Percentiles rank a stretch among this genome's conserved stretches.
These are phyloP conservation scores for Platichthys stellatus DNA, from an alignment of 2,113 vertebrate species.

Conservation along the genomic window DNA sequence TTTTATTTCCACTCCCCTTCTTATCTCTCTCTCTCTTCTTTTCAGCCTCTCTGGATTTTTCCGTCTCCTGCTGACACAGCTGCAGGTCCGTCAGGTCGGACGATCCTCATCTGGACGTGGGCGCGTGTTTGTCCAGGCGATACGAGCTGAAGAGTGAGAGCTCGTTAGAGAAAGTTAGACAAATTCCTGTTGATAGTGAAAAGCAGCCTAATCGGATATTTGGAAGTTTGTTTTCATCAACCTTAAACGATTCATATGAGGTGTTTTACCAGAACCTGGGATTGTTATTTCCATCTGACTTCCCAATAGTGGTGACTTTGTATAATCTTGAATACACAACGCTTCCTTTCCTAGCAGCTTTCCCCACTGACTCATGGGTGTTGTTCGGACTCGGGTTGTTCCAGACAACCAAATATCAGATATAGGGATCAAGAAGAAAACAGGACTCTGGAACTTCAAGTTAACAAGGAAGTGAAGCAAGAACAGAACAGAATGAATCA, in stretches of 20 bases:
- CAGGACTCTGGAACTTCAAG: neutral
- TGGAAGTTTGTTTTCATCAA: neutral
- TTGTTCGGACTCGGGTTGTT: slow-evolving; percentile 36
- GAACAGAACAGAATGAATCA: slow-evolving; percentile 22
- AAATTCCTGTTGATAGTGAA: slow-evolving; percentile 21
- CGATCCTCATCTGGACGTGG: slow-evolving; percentile 42
- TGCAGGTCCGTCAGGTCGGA: slow-evolving; percentile 43
- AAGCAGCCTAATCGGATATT: slow-evolving; percentile 1
- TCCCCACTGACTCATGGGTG: slow-evolving; percentile 44
- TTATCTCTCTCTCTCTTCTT: slow-evolving; percentile 50
- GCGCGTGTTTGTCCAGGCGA: slow-evolving; percentile 58
- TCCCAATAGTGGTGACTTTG: slow-evolving; percentile 1
- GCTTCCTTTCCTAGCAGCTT: neutral
- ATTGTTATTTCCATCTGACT: slow-evolving; percentile 2
- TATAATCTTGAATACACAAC: too few species aligned
- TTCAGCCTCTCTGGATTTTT: slow-evolving; percentile 25
- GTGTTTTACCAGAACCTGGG: neutral
- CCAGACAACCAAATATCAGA: neutral
- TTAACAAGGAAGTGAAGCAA: slow-evolving; percentile 34
- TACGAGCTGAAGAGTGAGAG: neutral
- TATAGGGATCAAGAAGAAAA: slow-evolving; percentile 34
- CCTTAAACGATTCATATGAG: neutral
- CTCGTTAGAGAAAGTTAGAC: neutral
- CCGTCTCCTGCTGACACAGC: slow-evolving; percentile 69
- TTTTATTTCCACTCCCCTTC: slow-evolving; percentile 23